Conservation (phyloP, 1,140 invertebrate species). For the Drosophila orena region DNA sequence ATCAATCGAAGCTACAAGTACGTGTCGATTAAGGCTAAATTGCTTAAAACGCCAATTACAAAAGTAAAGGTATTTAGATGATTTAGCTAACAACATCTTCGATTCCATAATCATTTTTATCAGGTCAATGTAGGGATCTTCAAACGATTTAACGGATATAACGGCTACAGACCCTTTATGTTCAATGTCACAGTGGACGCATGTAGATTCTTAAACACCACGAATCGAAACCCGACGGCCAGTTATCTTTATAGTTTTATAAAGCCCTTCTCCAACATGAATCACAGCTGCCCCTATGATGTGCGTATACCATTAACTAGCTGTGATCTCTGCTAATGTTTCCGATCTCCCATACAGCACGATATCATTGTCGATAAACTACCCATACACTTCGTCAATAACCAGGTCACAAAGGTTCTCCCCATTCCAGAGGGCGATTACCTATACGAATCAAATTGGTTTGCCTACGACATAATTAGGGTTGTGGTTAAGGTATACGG, state of each 20-base stretch:
- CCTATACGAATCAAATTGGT: not conserved
- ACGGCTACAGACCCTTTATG: not conserved
- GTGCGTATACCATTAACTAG: not conserved
- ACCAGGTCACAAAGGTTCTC: not conserved
- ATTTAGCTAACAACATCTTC: not conserved
- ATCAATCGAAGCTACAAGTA: constrained; percentile 31
- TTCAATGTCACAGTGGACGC: not conserved
- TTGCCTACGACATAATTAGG: not conserved
- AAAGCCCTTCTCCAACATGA: not conserved
- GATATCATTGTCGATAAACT: not conserved
- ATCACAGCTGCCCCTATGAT: not conserved
- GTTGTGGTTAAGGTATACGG: not conserved
- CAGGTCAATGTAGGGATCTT: not conserved
- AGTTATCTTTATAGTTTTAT: not conserved
- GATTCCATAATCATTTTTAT: not conserved
- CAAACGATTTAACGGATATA: not conserved
- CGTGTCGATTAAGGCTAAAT: not conserved
- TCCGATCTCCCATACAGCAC: not conserved
- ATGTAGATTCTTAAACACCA: not conserved
- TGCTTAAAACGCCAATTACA: not conserved
- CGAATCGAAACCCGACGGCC: not conserved
- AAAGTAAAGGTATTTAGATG: not conserved
- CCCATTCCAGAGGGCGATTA: not conserved
- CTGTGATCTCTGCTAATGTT: not conserved
- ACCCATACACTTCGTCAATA: not conserved